Conservation (phyloP, 2,797 vertebrate species). For the Pseudocheirus occidentalis region DNA sequence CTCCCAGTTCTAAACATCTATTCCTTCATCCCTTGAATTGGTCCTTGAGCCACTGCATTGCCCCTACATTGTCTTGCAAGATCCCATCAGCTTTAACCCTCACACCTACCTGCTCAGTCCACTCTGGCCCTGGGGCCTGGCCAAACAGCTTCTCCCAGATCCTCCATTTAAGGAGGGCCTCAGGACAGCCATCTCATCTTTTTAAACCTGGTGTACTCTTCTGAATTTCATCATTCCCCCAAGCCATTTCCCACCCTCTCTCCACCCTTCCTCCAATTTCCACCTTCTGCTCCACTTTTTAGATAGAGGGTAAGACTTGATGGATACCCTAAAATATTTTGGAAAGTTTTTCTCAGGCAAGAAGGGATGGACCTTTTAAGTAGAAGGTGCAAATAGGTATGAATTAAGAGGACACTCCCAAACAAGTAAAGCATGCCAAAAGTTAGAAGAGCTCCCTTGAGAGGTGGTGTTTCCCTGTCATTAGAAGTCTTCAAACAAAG, state of each 20-base stretch:
- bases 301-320: neutral
- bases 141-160: neutral
- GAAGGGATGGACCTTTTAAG: neutral
- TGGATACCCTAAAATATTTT: neutral
- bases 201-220: neutral
- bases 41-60: neutral
- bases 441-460: neutral
- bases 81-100: neutral
- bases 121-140: too few species aligned
- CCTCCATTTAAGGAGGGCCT: neutral
- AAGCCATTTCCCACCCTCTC: neutral
- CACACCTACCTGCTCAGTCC: neutral
- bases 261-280: too few species aligned
- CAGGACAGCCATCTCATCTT: too few species aligned
- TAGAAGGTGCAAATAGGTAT: neutral
- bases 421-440: neutral
- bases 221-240: neutral
- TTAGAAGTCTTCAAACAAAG: neutral
- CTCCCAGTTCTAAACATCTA: neutral
- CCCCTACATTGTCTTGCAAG: neutral
- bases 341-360: neutral
- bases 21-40: neutral
- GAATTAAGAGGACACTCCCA: neutral
- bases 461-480: neutral
- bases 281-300: neutral